A percentile compares a stretch with the other conserved stretches of the same genome.
Evolutionary conservation across 2,113 vertebrate genomes (phyloP).

Genomic region (Marmota monax): DNA sequence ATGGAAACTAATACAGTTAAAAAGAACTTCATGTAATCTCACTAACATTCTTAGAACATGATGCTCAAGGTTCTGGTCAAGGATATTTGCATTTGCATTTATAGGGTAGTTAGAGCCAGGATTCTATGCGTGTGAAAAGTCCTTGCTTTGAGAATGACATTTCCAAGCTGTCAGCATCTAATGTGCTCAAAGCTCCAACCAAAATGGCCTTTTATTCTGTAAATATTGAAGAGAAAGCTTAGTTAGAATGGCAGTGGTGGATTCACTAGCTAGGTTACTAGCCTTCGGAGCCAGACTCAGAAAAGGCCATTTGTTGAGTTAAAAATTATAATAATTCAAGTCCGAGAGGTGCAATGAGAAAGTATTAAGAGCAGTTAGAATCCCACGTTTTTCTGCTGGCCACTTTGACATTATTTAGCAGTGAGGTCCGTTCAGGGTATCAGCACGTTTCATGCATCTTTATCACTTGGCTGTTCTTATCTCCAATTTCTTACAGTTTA

Average conservation of each 20-base stretch:
- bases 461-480: neutral
- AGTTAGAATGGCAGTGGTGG: constrained; percentile 78
- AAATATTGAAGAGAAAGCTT: constrained; percentile 82
- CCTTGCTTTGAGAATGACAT: constrained; percentile 84
- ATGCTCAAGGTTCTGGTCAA: constrained; percentile 77
- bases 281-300: constrained; percentile 29
- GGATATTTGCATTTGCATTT: constrained; percentile 80
- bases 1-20: constrained; percentile 76
- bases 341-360: neutral
- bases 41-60: constrained; percentile 79
- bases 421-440: neutral
- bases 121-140: constrained; percentile 78
- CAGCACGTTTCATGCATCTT: neutral
- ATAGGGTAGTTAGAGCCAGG: constrained; percentile 81
- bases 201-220: constrained; percentile 83
- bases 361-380: neutral
- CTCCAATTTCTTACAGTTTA: constrained; percentile 45
- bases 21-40: constrained; percentile 73
- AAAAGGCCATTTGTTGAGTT: constrained; percentile 71
- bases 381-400: neutral
- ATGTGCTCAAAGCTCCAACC: constrained; percentile 82
- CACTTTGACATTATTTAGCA: neutral
- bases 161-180: constrained; percentile 84
- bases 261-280: constrained; percentile 72
- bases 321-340: neutral